Base-by-base conservation (phyloP, 2,888 invertebrate genomes). In the Petrophora chlorosata region DNA sequence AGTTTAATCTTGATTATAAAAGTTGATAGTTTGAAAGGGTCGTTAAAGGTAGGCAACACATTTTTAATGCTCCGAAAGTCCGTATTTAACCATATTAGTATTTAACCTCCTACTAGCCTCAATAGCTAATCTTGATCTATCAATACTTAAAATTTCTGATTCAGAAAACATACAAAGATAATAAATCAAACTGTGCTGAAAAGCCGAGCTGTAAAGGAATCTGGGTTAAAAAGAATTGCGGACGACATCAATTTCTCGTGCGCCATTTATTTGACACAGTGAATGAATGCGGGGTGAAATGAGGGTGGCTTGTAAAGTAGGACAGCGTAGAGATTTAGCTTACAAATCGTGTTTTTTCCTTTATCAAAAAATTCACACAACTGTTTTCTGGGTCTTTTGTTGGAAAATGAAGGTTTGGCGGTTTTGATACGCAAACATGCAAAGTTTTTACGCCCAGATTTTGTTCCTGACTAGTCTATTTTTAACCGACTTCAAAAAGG, bases 241-340 rank as follows among this genome's bases (percentile, higher is more conserved):
- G 73, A 70, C 67, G 63, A 67, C 76, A 85, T 87, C 81, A 82
- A 87, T 87, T 85, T 76, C 80, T 77, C 80, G 72, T 70, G 79
- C 75, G 65, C 82, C 84, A 85, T 88, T 88, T 86, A 83, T 84
- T 86, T 80, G 74, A 73, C 76, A 53, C 40, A 22, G 49, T 78
- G 73, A 81, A 73, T 68, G 70, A 70, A 69, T 66, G 71, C 40
- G 63, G 66, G 25, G 25, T 25, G 10, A 10, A 3, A n/a, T n/a
- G 56, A 56, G 56, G 66, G 64, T 53, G 61, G 45, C 43, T 56
- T 57, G 42, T 61, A 59, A 70, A 66, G 64, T 64, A 61, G 65
- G 42, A 38, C 53, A 49, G 22, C 34, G 41, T 29, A 40, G 15
- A 30, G 32, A 43, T 46, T 49, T 46, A 34, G 44, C 43, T 48